Conservation (phyloP, 2,888 invertebrate species). For the Cosmia trapezina region DNA sequence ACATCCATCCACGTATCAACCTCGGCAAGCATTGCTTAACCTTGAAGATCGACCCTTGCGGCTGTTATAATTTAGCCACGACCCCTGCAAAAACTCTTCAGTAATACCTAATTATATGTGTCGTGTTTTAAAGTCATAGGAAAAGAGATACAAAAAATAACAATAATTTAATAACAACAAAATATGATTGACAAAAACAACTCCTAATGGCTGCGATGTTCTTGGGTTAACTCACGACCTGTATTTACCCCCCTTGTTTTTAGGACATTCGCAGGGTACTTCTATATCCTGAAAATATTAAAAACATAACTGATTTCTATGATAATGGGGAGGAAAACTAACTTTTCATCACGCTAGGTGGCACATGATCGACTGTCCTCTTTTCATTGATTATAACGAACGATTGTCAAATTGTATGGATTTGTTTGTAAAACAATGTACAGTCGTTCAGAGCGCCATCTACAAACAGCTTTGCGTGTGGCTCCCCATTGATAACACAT, state of each 20-base stretch:
- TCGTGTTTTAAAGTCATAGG: background rate
- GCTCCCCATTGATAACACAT: too few species aligned
- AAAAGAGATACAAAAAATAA: background rate
- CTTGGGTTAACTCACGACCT: background rate
- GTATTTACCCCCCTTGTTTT: background rate
- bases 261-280: background rate
- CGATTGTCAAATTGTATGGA: too few species aligned
- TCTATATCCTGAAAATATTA: slow-evolving; percentile 6
- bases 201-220: background rate
- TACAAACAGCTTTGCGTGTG: too few species aligned
- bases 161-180: slow-evolving; percentile 8
- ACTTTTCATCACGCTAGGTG: too few species aligned
- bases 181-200: background rate
- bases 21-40: background rate
- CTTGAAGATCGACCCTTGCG: background rate
- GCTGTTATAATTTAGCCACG: background rate
- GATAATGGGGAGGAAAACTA: too few species aligned
- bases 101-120: background rate
- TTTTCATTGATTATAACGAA: too few species aligned
- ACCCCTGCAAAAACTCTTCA: background rate
- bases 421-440: too few species aligned
- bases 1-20: background rate
- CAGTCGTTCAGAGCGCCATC: too few species aligned
- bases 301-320: background rate
- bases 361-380: too few species aligned